Base-by-base conservation (phyloP, 2,797 vertebrate species). In the Lepilemur ruficaudatus region DNA sequence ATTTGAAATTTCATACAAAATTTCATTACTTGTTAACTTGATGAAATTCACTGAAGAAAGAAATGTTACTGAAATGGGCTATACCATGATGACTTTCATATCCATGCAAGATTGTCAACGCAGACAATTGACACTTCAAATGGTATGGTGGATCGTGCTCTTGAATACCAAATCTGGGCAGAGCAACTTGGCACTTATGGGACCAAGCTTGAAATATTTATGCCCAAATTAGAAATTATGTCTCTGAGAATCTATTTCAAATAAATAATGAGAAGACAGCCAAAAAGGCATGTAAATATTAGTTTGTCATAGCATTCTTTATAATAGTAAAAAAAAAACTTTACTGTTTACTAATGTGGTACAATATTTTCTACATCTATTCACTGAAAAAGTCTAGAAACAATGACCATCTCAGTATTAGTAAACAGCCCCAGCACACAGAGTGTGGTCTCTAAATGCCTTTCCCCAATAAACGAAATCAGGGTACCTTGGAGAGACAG, bases 1-100 rank as follows among this genome's bases (percentile, higher is more conserved):
- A 94, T 78, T 50, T 95, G 73, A 89, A 91, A 91, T 97, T 88
- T 96, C 93, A 91, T 70, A 69, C 22, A 79, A 96, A 85, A 78
- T 92, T 95, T 85, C 70, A 96, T 75, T 94, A 89, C 83, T 61
- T 80, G 73, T 95, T 80, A 97, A 83, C n/a, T 79, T 73, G 83
- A 83, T 89, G 89, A 93, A 96, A 96, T 93, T 93, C 78, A 35
- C 50, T 22, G 50, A 69, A 89, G 89, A 89, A 94, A 93, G 55
- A 92, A 95, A 87, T 93, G 86, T 83, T 75, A 86, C 50, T 41
- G 83, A 96, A 93, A 75, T 87, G 57, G 70, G 17, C 28, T 87
- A 1, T 72, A 12, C 65, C 57, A 55, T 92, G 84, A 92, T 82
- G 86, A 57, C 67, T 95, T 92, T 84, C 61, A 59, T 28, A 73